Percentiles rank a stretch among this genome's conserved stretches.
These are phyloP conservation scores for Grapholita molesta DNA, from an alignment of 1,140 invertebrate species.

Conservation along the genomic window DNA sequence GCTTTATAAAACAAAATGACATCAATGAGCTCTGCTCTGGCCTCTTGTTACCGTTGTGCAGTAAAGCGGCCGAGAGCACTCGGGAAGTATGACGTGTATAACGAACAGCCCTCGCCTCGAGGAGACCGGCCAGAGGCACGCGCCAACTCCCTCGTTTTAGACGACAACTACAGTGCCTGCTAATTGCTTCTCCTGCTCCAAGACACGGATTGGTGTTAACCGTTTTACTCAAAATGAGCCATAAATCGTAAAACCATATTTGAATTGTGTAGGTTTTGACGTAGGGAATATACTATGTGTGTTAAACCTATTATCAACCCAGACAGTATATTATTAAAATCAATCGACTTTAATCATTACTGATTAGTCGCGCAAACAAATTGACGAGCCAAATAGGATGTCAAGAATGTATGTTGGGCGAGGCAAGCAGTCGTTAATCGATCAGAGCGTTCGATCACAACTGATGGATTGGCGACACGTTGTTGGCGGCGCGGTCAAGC, in stretches of 20 bases:
- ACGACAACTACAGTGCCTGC: constrained; percentile 19
- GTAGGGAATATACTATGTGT: not conserved
- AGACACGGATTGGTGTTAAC: constrained; percentile 5
- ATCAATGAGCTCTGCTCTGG: constrained; percentile 56
- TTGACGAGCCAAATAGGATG: constrained; percentile 35
- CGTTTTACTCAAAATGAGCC: not conserved
- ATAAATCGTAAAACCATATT: not conserved
- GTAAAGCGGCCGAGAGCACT: constrained; percentile 59
- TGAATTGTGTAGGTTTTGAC: not conserved
- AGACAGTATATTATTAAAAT: not conserved
- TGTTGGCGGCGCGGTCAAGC: constrained; percentile 38
- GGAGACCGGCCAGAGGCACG: constrained; percentile 39
- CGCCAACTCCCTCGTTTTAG: constrained; percentile 41
- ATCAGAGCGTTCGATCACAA: constrained; percentile 59
- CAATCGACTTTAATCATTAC: constrained; percentile 2
- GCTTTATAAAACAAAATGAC: constrained; percentile 39
- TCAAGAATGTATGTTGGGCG: constrained; percentile 35
- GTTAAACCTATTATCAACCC: not conserved
- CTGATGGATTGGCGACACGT: constrained; percentile 63
- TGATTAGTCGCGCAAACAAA: constrained; percentile 23
- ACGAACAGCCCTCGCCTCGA: constrained; percentile 55
- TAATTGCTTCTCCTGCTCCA: constrained; percentile 11
- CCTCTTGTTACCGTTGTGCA: constrained; percentile 56
- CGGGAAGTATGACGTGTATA: constrained; percentile 60
- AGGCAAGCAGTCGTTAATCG: constrained; percentile 48